Base-by-base conservation (phyloP, 2,888 invertebrate genomes). In the Hypomecis atomaria region DNA sequence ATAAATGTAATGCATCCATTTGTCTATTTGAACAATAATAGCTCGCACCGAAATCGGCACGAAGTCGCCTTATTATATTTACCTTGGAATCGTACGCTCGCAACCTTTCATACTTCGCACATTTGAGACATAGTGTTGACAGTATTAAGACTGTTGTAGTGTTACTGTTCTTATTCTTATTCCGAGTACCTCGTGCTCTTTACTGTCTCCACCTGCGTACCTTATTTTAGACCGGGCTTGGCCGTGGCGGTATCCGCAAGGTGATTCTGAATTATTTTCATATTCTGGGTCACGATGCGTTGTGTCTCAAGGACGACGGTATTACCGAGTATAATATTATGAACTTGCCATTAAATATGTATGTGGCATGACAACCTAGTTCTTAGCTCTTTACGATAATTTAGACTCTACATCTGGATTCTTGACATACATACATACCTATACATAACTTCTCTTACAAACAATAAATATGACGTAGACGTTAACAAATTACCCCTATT, bases 191-290 rank as follows among this genome's bases (percentile, higher is more conserved):
- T 76, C 77, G 77, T 81, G 73, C 78, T 77, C 70, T 75, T 73
- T 73, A 71, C 74, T 78, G 81, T 84, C 84, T 78, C 84, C 90
- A 92, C 92, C 92, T 92, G 90, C 86, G 82, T 76, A 70, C 78
- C 81, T 89, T 89, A 92, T 90, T 91, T 88, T 88, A 87, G 86
- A 84, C 80, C 78, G 69, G 79, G 78, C 75, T 79, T 83, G 89
- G 79, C 88, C 88, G 87, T 88, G 88, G 79, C 81, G 75, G 78
- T 79, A 77, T 78, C 72, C 77, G 83, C 90, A 89, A 91, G 91
- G 90, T 90, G 87, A 88, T 83, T 82, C 85, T 84, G 79, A 85
- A 88, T 86, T 91, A 91, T 92, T 90, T 89, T 89, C 85, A 90
- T 84, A 89, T 89, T 88, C 88, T 91, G 83, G 92, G 92, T 89